Evolutionary conservation across 2,888 invertebrate genomes (phyloP), one percentile per base, ranked within the genome.

Genomic region (Folsomia candida): DNA sequence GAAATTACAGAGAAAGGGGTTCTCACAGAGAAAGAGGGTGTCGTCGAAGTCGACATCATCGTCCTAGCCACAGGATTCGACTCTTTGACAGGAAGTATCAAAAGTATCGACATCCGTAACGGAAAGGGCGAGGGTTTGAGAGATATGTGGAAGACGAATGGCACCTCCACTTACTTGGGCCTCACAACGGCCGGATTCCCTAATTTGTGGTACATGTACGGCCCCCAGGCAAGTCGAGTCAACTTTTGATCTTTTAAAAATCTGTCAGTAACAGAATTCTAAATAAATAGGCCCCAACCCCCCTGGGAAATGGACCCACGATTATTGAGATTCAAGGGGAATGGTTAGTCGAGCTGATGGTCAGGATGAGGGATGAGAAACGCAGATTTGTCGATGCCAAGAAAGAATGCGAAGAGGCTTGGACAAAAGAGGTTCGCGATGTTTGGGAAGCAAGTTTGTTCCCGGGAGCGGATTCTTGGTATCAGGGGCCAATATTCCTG

Each of bases 401-500:
- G 1, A 37, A 1, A 1, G 25, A 60, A 1, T 59, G 60, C 20
- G 67, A 67, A 24, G 60, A 28, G 1, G n/a, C 29, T 3, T 67
- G 67, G 67, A 67, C 58, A 18, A n/a, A 60, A 18, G 20, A 26
- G 9, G 24, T 67, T 58, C 2, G 26, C 9, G 20, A 28, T 14
- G 18, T 60, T 1, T 67, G 67, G 67, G 47, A 67, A 14, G 25
- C 20, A 14, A 29, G 59, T 37, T 60, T 67, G 29, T 60, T 67
- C 20, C 29, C 29, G 18, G 37, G 24, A 6, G 37, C 67, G 1
- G 59, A 67, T 27, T 67, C 67, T 1, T 67, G 67, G 67, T 67
- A 67, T n/a, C 67, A 67, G 24, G 67, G 67, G 4, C 29, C 2
- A 67, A 67, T 60, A 67, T 67, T 37, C 67, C 67, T 29, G 67